These are phyloP conservation scores for Alauda arvensis DNA, from an alignment of 2,797 vertebrate genomes.

Conservation along the genomic window DNA sequence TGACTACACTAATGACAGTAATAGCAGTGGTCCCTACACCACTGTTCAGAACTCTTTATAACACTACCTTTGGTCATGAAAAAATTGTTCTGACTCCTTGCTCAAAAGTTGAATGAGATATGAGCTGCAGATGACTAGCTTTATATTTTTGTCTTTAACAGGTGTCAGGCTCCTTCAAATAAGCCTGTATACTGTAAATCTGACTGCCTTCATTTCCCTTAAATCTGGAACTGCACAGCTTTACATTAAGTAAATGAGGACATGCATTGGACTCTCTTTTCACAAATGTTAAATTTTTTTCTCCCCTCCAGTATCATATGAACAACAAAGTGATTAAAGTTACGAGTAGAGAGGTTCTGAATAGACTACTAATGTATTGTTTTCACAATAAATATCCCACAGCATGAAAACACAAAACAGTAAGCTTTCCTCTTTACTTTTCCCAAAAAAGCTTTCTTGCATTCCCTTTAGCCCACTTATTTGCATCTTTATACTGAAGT, in stretches of 20 bases:
- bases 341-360: background rate
- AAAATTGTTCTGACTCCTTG: background rate
- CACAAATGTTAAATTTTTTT: background rate
- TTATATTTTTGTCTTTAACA: background rate
- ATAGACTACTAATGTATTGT: background rate
- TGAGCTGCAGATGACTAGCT: background rate
- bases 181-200: background rate
- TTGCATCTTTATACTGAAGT: conserved; percentile 7
- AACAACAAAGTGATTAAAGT: background rate
- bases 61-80: background rate
- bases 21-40: background rate
- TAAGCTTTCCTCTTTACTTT: background rate
- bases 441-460: background rate
- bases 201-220: background rate
- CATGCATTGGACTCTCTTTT: background rate
- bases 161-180: background rate
- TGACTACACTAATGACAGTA: background rate
- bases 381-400: background rate
- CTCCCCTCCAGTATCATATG: background rate
- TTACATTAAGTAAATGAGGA: background rate
- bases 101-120: background rate
- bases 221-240: background rate
- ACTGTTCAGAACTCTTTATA: background rate
- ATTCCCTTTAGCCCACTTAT: background rate
- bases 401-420: background rate